These are phyloP conservation scores for Goniozus legneri DNA, from an alignment of 1,140 invertebrate species.

Conservation along the genomic window DNA sequence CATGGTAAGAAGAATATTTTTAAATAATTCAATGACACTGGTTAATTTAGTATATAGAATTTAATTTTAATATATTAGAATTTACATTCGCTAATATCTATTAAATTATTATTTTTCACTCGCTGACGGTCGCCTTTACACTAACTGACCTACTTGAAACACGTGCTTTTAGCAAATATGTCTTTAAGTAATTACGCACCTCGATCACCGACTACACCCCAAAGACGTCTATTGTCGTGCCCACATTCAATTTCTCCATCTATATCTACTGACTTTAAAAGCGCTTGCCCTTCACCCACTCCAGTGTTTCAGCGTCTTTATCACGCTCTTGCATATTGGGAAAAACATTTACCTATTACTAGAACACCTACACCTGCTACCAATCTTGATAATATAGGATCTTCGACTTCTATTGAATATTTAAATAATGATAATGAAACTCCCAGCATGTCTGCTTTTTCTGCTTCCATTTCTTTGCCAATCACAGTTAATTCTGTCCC, in stretches of 20 bases:
- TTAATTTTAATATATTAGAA: neutral
- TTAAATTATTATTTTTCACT: slow-evolving; percentile 10
- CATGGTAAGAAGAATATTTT: slow-evolving; percentile 71
- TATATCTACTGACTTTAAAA: slow-evolving; percentile 21
- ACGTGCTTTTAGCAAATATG: slow-evolving; percentile 21
- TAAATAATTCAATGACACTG: neutral
- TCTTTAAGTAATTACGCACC: slow-evolving; percentile 39
- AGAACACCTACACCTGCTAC: slow-evolving; percentile 30
- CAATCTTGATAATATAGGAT: slow-evolving; percentile 17
- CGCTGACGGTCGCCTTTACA: neutral
- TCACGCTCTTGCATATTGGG: slow-evolving; percentile 55
- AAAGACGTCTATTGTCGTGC: slow-evolving; percentile 42
- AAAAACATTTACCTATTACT: slow-evolving; percentile 38
- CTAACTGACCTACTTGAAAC: slow-evolving; percentile 8
- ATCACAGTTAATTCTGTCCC: slow-evolving; percentile 8
- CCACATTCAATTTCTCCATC: slow-evolving; percentile 29
- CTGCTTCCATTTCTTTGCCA: slow-evolving; percentile 11
- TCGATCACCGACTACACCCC: slow-evolving; percentile 35
- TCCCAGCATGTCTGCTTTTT: slow-evolving; percentile 7
- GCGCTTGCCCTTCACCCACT: slow-evolving; percentile 47
- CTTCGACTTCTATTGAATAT: slow-evolving; percentile 14
- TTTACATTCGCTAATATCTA: neutral
- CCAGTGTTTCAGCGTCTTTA: slow-evolving; percentile 59
- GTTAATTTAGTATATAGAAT: slow-evolving; percentile 7
- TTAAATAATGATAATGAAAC: slow-evolving; percentile 18